These are phyloP conservation scores for Pygoscelis adeliae DNA, from an alignment of 2,113 vertebrate species.

Conservation along the genomic window DNA sequence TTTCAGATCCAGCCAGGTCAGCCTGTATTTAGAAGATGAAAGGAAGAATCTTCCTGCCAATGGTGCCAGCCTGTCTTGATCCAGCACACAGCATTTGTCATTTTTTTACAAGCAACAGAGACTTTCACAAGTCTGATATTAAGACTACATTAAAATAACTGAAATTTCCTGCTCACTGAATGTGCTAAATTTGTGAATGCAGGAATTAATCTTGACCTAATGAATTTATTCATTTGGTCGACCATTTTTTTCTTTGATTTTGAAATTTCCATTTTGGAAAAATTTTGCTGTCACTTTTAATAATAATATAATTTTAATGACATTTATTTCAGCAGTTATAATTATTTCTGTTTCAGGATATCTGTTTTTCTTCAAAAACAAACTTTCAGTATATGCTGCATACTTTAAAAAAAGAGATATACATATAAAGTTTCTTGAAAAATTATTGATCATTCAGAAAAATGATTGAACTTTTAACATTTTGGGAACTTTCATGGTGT, in stretches of 20 bases:
- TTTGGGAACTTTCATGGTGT: neutral
- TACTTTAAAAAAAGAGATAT: neutral
- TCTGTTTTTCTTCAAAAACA: neutral
- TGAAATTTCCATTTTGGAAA: neutral
- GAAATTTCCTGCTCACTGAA: neutral
- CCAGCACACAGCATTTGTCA: neutral
- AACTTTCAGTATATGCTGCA: fast-evolving
- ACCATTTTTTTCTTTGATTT: neutral
- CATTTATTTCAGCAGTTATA: neutral
- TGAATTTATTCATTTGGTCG: neutral
- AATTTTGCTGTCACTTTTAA: neutral
- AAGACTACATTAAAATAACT: neutral
- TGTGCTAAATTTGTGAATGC: neutral
- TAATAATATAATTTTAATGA: neutral
- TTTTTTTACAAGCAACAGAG: neutral
- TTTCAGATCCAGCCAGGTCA: neutral
- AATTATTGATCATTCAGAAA: neutral
- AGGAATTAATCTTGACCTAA: neutral
- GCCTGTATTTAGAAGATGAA: neutral
- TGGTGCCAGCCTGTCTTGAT: neutral
- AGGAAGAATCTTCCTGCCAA: neutral
- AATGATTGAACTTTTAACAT: neutral
- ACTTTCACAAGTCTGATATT: neutral
- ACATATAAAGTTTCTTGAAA: neutral
- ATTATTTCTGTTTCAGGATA: neutral